Percentiles rank a stretch among this genome's conserved stretches.
phyloP scores from a whole-genome alignment of 2,888 invertebrate species.

The Acanthoscelides obtectus region DNA sequence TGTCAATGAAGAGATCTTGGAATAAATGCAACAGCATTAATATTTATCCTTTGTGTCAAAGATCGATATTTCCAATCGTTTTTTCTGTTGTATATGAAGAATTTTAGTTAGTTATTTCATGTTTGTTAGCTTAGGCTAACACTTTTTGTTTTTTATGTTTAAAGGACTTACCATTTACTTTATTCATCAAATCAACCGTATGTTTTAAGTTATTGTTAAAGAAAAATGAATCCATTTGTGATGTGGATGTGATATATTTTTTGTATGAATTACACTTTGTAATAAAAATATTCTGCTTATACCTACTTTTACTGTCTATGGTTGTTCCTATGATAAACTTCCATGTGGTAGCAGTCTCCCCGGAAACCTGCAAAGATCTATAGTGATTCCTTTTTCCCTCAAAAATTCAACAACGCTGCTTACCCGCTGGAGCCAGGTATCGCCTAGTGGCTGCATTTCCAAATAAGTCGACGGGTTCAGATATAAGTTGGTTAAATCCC shows the following conservation, averaged over 20 bases:
- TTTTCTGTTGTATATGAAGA: no score
- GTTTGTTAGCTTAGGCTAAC: no score
- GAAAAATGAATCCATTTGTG: not conserved
- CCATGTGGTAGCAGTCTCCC: constrained; percentile 10
- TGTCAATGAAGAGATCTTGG: no score
- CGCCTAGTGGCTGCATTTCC: constrained; percentile 13
- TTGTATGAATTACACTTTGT: not conserved
- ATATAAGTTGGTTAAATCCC: not conserved
- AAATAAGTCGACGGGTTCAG: constrained; percentile 3
- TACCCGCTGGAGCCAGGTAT: constrained; percentile 16
- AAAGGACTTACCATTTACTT: no score
- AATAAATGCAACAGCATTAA: no score
- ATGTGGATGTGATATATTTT: not conserved
- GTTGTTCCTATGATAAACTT: constrained; percentile 4
- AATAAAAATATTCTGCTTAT: not conserved
- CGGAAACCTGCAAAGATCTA: constrained; percentile 8
- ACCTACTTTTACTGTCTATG: not conserved
- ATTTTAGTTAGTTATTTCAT: no score
- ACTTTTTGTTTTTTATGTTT: no score
- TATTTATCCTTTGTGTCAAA: no score
- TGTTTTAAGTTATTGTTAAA: not conserved
- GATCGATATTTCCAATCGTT: no score
- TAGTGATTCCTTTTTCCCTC: not conserved
- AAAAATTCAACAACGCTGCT: not conserved
- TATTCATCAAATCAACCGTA: no score